phyloP scores from a whole-genome alignment of 2,888 invertebrate species.

The Melanophora roralis region DNA sequence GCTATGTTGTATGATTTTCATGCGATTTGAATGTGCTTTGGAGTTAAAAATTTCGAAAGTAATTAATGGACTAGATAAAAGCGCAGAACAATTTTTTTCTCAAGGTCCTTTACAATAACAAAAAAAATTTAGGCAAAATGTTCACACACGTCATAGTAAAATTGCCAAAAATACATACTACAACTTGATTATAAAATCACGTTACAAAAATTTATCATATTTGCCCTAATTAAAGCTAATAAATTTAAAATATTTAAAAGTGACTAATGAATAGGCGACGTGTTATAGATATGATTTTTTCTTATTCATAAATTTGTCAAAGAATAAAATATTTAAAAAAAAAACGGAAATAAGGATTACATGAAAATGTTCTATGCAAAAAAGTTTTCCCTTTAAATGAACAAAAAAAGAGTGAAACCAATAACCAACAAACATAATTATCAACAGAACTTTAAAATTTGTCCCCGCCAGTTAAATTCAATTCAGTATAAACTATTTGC shows the following conservation, averaged over 20 bases:
- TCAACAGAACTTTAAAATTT: slow-evolving; percentile 46
- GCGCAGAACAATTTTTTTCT: background rate
- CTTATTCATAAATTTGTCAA: background rate
- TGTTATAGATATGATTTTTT: slow-evolving; percentile 15
- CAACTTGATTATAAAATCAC: too few relatives aligned
- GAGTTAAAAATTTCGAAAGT: too few relatives aligned
- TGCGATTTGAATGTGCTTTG: too few relatives aligned
- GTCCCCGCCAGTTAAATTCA: slow-evolving; percentile 48
- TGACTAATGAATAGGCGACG: slow-evolving; percentile 14
- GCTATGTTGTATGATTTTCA: too few relatives aligned
- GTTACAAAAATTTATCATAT: too few relatives aligned
- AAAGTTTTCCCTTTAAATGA: background rate
- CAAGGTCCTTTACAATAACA: background rate
- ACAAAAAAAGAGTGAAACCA: background rate
- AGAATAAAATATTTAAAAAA: slow-evolving; percentile 18
- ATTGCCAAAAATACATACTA: too few relatives aligned
- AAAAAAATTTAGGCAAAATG: background rate
- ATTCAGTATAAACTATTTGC: slow-evolving; percentile 45
- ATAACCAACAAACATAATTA: slow-evolving; percentile 13
- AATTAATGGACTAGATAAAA: too few relatives aligned
- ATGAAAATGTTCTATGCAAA: background rate
- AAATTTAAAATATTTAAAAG: too few relatives aligned
- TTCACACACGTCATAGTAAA: background rate
- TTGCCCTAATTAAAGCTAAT: too few relatives aligned
- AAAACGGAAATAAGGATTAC: background rate